Evolutionary conservation across 2,113 vertebrate genomes (phyloP), one percentile per base, ranked within the genome.

Genomic region (Osmerus mordax): DNA sequence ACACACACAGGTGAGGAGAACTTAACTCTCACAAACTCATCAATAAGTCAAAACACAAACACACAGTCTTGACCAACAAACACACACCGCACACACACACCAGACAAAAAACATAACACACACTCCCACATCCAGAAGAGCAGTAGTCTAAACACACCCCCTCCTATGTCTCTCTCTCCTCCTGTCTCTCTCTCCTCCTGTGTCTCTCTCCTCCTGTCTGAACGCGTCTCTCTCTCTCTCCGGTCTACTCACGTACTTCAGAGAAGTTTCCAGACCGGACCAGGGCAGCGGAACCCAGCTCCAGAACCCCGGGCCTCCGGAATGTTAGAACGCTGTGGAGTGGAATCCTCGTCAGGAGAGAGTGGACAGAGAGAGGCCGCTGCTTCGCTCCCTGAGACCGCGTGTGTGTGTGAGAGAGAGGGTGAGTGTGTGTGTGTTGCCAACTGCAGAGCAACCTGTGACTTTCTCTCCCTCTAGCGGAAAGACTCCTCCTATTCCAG

Each of bases 401-500:
- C 9, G 41, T 47, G 36, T 67, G 36, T 12, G 2, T 13, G 28
- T 36, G 61, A 12, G 61, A 21, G 15, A 29, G 2, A 18, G 28
- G 29, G 71, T 56, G 25, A 19, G 32, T 51, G 28, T 36, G 61
- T 18, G 61, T 32, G 15, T 28, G 65, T 1, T 14, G 75, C 25
- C 41, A 47, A 47, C 41, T 47, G 2, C 41, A 47, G 41, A 47
- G 41, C 1, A 47, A 47, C 41, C 41, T 47, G 41, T 11, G 41
- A 65, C 68, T 68, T 14, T 68, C 63, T 63, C 41, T 74, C 80
- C 53, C 72, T 76, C 19, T 19, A 59, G 13, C 70, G 78, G n/a
- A 71, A 69, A 74, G 47, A 21, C 61, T 69, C 53, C 21, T 70
- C 69, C 70, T 54, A 25, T 1, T 23, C 75, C 75, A 75, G 83